A percentile compares a stretch with the other conserved stretches of the same genome.
Conservation (phyloP, 2,888 invertebrate genomes). For the Marasmarcha lunaedactyla region DNA sequence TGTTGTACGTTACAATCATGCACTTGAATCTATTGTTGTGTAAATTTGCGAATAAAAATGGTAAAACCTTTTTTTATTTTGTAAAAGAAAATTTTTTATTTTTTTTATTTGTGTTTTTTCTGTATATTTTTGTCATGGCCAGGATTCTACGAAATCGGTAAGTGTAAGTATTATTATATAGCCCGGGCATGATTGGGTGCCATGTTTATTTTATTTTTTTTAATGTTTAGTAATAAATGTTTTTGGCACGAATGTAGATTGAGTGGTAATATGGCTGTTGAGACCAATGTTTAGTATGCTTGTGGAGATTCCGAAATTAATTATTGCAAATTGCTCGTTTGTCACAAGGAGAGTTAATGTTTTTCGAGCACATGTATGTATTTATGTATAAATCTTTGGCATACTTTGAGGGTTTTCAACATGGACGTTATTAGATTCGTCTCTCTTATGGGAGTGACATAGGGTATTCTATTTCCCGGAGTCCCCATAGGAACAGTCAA, state of each 20-base stretch:
- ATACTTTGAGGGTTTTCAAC: too few relatives aligned
- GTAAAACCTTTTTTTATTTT: constrained; percentile 18
- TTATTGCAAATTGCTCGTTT: too few relatives aligned
- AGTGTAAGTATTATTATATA: constrained; percentile 20
- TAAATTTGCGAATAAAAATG: constrained; percentile 6
- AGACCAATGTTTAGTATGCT: too few relatives aligned
- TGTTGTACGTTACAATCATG: constrained; percentile 11
- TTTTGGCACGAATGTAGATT: not conserved
- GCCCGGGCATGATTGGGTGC: constrained; percentile 3
- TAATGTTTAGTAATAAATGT: not conserved
- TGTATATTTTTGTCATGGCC: constrained; percentile 34
- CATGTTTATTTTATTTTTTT: constrained; percentile 19
- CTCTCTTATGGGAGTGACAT: too few relatives aligned
- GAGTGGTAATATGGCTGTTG: too few relatives aligned
- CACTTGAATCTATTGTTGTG: constrained; percentile 5
- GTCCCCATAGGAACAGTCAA: too few relatives aligned
- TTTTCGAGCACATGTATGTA: too few relatives aligned
- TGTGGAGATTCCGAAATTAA: too few relatives aligned
- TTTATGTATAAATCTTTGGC: too few relatives aligned
- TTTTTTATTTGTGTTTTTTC: constrained; percentile 20
- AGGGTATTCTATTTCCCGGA: too few relatives aligned
- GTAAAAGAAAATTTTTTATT: constrained; percentile 20
- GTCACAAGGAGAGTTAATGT: too few relatives aligned
- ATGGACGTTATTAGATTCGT: too few relatives aligned
- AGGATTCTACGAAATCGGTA: constrained; percentile 66